Evolutionary conservation across 1,140 invertebrate genomes (phyloP), one percentile per base, ranked within the genome.

Genomic region (Diorhabda carinulata): DNA sequence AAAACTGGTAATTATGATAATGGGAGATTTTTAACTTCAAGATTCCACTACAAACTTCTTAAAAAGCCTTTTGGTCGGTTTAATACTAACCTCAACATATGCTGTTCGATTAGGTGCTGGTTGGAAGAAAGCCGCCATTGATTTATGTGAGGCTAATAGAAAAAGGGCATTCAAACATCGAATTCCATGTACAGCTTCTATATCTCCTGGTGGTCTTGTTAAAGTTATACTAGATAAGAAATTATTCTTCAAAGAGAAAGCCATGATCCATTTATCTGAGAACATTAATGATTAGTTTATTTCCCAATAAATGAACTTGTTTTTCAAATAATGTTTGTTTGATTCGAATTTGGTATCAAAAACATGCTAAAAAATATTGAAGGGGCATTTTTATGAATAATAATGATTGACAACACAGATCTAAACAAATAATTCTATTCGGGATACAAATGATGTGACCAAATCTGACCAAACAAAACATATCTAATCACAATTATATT

Each of bases 71-170:
- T 25, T 25, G 25, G 25, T 25, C 41, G 41, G 6, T 47, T 45
- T 57, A 40, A 42, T 62, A 67, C 69, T 79, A 80, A 91, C 89
- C 84, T 88, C 88, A 8, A 87, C 83, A 86, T 88, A 90, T 57
- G 82, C 80, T 2, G 89, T 89, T 70, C 90, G 86, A 70, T 92
- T 92, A 2, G 86, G 75, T 73, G 87, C 91, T 43, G 90, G 89
- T 68, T 85, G 86, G 74, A 89, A 91, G 52, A 91, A 89, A 70
- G 90, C 75, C 0, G 90, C 89, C 87, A 92, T 88, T 2, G 89
- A 89, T 76, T 92, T 92, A 72, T 92, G 91, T 0, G 88, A 86
- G 1, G 89, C 42, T 5, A 91, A 75, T 52, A 92, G 77, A 73
- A 89, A 84, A 1, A 88, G 62, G 4, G 89, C 89, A 73, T 91